Conservation (phyloP, 2,797 vertebrate species). For the Coluber constrictor region DNA sequence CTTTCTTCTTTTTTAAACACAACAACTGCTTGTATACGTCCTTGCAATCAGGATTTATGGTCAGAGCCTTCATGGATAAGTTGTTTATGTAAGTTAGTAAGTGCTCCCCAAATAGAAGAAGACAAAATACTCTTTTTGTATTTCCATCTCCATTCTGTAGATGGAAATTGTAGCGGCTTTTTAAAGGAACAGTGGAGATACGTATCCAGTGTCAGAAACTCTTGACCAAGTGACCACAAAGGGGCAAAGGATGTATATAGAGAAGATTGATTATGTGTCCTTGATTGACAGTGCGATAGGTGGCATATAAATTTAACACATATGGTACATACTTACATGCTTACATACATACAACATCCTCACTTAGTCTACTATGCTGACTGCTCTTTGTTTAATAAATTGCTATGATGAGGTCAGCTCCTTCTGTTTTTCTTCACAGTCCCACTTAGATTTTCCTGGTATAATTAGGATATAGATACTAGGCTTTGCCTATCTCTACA, state of each 20-base stretch:
- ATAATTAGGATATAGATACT: background rate
- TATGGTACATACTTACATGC: background rate
- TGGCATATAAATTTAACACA: background rate
- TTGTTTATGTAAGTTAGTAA: slow-evolving; percentile 53
- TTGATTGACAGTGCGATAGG: background rate
- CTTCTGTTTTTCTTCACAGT: too few relatives aligned
- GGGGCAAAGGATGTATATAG: background rate
- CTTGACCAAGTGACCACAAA: background rate
- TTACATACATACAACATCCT: background rate
- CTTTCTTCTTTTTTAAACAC: background rate
- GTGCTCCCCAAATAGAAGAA: slow-evolving; percentile 53
- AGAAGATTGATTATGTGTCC: background rate
- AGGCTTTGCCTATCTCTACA: background rate
- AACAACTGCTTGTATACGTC: slow-evolving; percentile 40
- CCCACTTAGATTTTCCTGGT: background rate
- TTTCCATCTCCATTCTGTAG: too few relatives aligned
- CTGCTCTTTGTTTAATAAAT: background rate
- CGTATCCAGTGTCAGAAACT: background rate
- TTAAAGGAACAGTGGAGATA: slow-evolving; percentile 5
- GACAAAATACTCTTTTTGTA: slow-evolving; percentile 26
- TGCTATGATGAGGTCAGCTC: background rate
- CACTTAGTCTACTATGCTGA: background rate
- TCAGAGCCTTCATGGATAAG: slow-evolving; percentile 45
- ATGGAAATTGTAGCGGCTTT: slow-evolving; percentile 27
- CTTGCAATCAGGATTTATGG: slow-evolving; percentile 53